These are phyloP conservation scores for Calosoma granatense DNA, from an alignment of 1,140 invertebrate genomes.

Conservation along the genomic window DNA sequence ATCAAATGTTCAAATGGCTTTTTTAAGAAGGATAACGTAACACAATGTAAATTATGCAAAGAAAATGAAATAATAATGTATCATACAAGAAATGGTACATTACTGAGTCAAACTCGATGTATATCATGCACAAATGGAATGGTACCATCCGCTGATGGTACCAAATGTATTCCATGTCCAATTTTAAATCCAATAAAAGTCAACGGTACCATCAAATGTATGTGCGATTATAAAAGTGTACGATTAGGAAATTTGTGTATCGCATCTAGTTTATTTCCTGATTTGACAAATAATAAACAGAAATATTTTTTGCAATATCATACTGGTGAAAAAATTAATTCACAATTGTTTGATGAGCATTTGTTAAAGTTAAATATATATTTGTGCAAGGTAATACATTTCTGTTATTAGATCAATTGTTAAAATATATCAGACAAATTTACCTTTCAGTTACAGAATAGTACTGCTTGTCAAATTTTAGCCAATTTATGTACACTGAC, in stretches of 20 bases:
- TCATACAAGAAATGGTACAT: conserved; percentile 28
- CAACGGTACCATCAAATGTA: conserved; percentile 26
- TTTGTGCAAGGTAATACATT: conserved; percentile 40
- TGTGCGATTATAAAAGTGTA: conserved; percentile 22
- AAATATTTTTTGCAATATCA: conserved; percentile 35
- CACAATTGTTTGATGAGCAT: conserved; percentile 40
- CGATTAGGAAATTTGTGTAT: conserved; percentile 35
- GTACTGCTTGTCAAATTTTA: conserved; percentile 50
- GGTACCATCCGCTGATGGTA: conserved; percentile 32
- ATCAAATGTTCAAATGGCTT: conserved; percentile 27
- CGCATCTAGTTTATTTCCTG: conserved; percentile 24
- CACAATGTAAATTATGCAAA: conserved; percentile 30
- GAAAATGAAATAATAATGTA: conserved; percentile 31
- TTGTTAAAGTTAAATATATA: conserved; percentile 34
- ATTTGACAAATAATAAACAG: conserved; percentile 30
- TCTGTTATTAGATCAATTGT: not conserved
- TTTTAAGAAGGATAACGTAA: conserved; percentile 14
- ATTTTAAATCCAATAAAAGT: conserved; percentile 21
- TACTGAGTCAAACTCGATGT: conserved; percentile 33
- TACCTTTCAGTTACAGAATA: conserved; percentile 38
- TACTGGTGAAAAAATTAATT: conserved; percentile 31
- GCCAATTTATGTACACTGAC: conserved; percentile 55
- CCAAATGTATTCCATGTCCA: conserved; percentile 36
- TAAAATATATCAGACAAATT: conserved; percentile 7
- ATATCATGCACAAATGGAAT: conserved; percentile 36